Conservation (phyloP, 2,797 vertebrate genomes). For the Sciurus vulgaris region DNA sequence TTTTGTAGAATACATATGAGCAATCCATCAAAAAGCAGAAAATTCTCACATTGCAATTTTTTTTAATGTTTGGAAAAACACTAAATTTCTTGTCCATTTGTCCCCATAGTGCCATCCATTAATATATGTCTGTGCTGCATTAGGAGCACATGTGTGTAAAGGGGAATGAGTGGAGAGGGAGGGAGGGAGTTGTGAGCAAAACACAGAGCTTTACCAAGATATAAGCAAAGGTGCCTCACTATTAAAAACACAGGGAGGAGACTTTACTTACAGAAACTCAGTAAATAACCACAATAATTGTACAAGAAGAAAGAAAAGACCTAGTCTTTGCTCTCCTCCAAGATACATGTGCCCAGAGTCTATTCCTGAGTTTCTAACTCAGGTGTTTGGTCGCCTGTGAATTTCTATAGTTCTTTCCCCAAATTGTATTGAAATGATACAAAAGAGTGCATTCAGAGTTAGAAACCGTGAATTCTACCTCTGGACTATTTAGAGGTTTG, state of each 20-base stretch:
- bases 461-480: slow-evolving; percentile 14
- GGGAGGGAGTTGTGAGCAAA: background rate
- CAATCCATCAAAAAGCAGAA: slow-evolving; percentile 4
- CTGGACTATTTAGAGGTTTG: background rate
- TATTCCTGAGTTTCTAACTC: background rate
- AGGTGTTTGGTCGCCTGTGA: background rate
- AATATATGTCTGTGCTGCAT: background rate
- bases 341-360: background rate
- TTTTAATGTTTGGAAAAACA: background rate
- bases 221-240: background rate
- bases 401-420: background rate
- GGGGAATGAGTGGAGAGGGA: background rate
- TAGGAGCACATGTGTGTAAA: background rate
- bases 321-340: background rate
- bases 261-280: background rate
- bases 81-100: background rate
- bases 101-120: background rate
- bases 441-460: background rate
- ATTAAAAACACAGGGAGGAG: background rate
- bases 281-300: no score
- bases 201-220: background rate
- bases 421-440: background rate
- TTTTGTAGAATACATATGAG: background rate
- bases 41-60: background rate
- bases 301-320: background rate